These are phyloP conservation scores for Ganaspis sp. DNA, from an alignment of 1,140 invertebrate genomes.

Conservation along the genomic window DNA sequence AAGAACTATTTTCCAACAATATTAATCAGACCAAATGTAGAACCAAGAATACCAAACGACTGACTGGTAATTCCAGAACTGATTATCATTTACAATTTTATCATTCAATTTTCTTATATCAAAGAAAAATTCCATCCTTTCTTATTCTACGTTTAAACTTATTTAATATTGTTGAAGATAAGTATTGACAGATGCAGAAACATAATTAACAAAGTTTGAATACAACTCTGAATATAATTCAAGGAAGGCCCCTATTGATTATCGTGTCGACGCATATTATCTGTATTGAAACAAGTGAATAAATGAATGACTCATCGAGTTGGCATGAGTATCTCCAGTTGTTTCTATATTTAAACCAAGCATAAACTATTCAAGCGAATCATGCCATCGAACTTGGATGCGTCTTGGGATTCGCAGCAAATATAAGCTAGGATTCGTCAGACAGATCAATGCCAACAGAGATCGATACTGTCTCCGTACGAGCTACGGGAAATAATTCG, in stretches of 20 bases:
- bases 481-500: slow-evolving; percentile 60
- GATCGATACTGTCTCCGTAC: slow-evolving; percentile 18
- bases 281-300: slow-evolving; percentile 18
- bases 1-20: too few relatives aligned
- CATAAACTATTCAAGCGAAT: slow-evolving; percentile 17
- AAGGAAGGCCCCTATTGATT: background rate
- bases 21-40: too few relatives aligned
- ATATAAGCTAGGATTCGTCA: background rate
- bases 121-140: too few relatives aligned
- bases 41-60: too few relatives aligned
- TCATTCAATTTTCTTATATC: too few relatives aligned
- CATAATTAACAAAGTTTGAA: background rate
- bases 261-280: background rate
- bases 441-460: slow-evolving; percentile 1
- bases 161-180: too few relatives aligned
- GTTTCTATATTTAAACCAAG: slow-evolving; percentile 10
- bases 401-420: slow-evolving; percentile 2
- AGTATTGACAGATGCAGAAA: background rate
- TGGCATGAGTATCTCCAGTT: background rate
- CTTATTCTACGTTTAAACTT: too few relatives aligned
- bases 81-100: too few relatives aligned
- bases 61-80: too few relatives aligned
- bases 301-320: slow-evolving; percentile 14
- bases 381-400: slow-evolving; percentile 26
- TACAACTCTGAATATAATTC: background rate